Evolutionary conservation across 2,888 invertebrate genomes (phyloP).

Genomic region (Nysson spinosus): DNA sequence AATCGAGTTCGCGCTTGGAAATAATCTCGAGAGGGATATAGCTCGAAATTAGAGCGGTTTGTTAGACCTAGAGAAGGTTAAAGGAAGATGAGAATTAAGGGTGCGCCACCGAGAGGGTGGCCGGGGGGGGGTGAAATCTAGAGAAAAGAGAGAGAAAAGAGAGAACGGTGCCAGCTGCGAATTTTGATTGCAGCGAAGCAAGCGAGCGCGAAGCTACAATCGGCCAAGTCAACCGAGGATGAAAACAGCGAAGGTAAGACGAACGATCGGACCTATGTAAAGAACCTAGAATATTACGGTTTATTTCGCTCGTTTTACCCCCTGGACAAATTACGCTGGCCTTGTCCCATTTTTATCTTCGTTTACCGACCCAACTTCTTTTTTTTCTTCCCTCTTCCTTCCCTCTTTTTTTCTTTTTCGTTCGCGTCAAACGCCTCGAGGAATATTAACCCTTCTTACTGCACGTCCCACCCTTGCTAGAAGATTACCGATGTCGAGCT

Average conservation of each 20-base stretch:
- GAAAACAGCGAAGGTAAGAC: conserved; percentile 76
- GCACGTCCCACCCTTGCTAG: background rate
- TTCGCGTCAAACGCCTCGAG: conserved; percentile 1
- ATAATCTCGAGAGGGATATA: conserved; percentile 1
- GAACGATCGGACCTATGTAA: conserved; percentile 64
- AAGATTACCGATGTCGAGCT: too few relatives aligned
- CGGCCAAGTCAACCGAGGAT: conserved; percentile 77
- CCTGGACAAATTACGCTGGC: conserved; percentile 2
- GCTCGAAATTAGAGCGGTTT: conserved; percentile 11
- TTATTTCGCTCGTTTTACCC: conserved; percentile 48
- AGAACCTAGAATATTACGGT: conserved; percentile 43
- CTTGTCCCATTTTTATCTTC: conserved; percentile 11
- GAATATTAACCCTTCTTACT: conserved; percentile 22
- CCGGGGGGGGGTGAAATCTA: background rate
- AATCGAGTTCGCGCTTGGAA: background rate
- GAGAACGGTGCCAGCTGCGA: conserved; percentile 73
- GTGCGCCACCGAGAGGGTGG: background rate
- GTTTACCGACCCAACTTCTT: background rate
- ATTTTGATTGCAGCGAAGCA: conserved; percentile 77
- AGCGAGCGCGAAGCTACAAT: conserved; percentile 76
- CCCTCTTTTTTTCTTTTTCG: conserved; percentile 3
- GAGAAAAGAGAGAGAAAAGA: conserved; percentile 44
- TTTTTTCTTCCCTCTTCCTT: background rate
- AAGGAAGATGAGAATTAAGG: background rate
- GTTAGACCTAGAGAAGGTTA: conserved; percentile 1